phyloP scores from a whole-genome alignment of 2,888 invertebrate species.

The Lasioglossum vierecki region DNA sequence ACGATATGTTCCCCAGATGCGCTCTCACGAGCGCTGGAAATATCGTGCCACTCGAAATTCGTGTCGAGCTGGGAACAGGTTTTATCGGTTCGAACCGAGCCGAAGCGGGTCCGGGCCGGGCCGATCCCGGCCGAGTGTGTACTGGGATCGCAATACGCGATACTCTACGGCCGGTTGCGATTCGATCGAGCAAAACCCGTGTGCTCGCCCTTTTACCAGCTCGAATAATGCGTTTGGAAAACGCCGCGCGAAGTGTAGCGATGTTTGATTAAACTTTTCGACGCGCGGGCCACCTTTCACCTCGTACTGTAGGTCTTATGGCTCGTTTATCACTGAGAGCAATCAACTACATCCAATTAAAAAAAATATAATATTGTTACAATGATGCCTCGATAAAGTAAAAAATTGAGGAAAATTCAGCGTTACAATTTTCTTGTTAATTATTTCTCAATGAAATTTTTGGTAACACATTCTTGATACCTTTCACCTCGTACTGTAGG shows the following conservation, averaged over 20 bases:
- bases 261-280: slow-evolving; percentile 7
- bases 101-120: not conserved
- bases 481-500: not conserved
- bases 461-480: too few species aligned
- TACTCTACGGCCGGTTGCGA: not conserved
- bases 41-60: slow-evolving; percentile 22
- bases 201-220: not conserved
- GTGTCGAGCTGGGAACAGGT: slow-evolving; percentile 18
- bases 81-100: slow-evolving; percentile 7
- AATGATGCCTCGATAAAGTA: not conserved
- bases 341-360: not conserved
- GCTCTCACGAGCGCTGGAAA: slow-evolving; percentile 6
- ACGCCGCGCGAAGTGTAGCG: not conserved
- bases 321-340: not conserved
- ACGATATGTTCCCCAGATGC: slow-evolving; percentile 9
- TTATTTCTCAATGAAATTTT: not conserved
- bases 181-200: not conserved
- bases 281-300: not conserved
- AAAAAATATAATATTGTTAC: not conserved
- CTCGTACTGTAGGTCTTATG: not conserved
- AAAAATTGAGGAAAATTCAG: not conserved
- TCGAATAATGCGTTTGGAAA: not conserved
- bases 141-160: not conserved
- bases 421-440: not conserved
- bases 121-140: not conserved